Evolutionary conservation across 30 jellyfish, hydroid and myxozoan genomes (phyloP), one percentile per base, ranked within the genome.

Genomic region (Turritopsis rubra): DNA sequence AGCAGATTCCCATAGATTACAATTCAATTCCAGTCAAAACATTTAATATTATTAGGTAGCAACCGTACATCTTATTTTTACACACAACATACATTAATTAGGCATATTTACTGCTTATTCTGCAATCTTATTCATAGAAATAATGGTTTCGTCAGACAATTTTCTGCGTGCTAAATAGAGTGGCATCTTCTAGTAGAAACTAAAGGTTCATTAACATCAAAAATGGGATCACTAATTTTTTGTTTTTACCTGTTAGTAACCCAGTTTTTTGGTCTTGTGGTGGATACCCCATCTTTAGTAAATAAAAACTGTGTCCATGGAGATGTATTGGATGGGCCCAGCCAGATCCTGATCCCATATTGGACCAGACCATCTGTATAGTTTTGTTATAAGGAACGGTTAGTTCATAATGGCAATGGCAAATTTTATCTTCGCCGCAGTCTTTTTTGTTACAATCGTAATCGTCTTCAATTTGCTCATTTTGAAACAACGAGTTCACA

Each of bases 241-340:
- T n/a, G n/a, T n/a, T n/a, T n/a, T 82, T 41, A 82, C 88, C 88
- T 82, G 29, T 82, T 52, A 82, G 31, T 23, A 31, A 31, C 18
- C 95, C 98, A 70, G 98, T 92, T 4, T 52, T 29, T 19, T 79
- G 82, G 52, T 92, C 90, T 52, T 85, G 79, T 53, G 70, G 80
- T 21, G 98, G 95, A 77, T 85, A 88, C 21, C 94, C 98, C 68
- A 92, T 84, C 84, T 92, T 92, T 75, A 92, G 29, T 29, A 88
- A 87, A n/a, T 85, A 87, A 82, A 92, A 92, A 72, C 95, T 89
- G 79, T 92, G 96, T 17, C 98, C 98, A 77, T 92, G 98, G 1
- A 92, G 88, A 79, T 92, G 98, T 18, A 92, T 92, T 21, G 98
- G 96, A 54, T 92, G 98, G 25, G 96, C 95, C 85, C 90, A 93